Conservation (phyloP, 1,140 invertebrate genomes). For the Plectrocnemia conspersa region DNA sequence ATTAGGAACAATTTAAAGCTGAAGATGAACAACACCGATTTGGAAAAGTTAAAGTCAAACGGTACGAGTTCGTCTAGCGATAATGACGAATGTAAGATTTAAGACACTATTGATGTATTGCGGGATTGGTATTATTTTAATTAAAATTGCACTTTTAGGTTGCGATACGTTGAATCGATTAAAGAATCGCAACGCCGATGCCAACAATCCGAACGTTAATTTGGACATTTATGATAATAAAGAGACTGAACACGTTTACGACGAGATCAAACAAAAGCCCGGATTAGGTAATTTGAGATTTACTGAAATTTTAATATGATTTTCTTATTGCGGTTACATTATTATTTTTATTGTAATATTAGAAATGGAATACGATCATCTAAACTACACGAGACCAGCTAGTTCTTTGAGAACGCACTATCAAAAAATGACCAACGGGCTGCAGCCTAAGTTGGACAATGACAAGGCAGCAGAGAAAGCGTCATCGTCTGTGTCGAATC, state of each 20-base stretch:
- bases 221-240: constrained; percentile 70
- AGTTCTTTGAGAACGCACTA: constrained; percentile 80
- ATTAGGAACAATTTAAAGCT: constrained; percentile 65
- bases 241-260: constrained; percentile 76
- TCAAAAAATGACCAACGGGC: constrained; percentile 67
- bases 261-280: constrained; percentile 85
- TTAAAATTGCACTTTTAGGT: constrained; percentile 50
- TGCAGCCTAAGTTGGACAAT: constrained; percentile 29
- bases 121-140: too few relatives aligned
- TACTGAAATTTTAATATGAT: constrained; percentile 18
- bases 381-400: constrained; percentile 77
- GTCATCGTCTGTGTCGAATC: too few relatives aligned
- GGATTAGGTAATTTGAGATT: too few relatives aligned
- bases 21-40: constrained; percentile 56
- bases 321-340: constrained; percentile 34
- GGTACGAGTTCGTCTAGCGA: constrained; percentile 42
- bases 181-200: constrained; percentile 79
- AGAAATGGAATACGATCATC: constrained; percentile 80
- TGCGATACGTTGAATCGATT: constrained; percentile 58
- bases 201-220: constrained; percentile 81
- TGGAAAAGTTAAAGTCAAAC: constrained; percentile 54
- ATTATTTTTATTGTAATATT: constrained; percentile 15
- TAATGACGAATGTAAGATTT: constrained; percentile 47
- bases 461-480: too few relatives aligned
- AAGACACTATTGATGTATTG: background rate